Evolutionary conservation across 23 tunicate genomes (phyloP), one percentile per base, ranked within the genome.

Genomic region (Botrylloides violaceus): DNA sequence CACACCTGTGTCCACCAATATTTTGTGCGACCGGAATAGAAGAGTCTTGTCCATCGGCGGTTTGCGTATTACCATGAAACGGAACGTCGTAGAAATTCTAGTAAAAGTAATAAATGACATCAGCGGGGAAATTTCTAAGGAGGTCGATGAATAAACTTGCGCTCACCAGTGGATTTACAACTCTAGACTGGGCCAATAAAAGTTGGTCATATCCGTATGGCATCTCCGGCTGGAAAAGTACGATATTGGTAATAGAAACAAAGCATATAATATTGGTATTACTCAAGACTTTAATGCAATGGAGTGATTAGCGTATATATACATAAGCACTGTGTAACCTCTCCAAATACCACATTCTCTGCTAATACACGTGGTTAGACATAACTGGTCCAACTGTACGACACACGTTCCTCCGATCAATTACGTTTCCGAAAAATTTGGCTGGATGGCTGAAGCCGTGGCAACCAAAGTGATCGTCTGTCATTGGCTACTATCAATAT

Each of bases 141-240:
- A 9, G 30, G 65, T 7, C 29, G 28, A 3, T 2, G 34, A 62
- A 30, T 59, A 2, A 28, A 5, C 25, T 25, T 2, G 3, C 39
- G 70, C 87, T 77, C 64, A 88, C 96, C 83, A 88, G 28, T 64
- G 79, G 96, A 35, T 80, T 83, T 15, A 68, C 36, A 12, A 87
- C 86, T 47, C 95, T 66, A 24, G 95, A 87, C 26, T 76, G 95
- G 43, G 95, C 95, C 77, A 88, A 59, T 59, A 81, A 77, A 3
- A 81, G 80, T 24, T 77, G 88, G 83, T 84, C 66, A 53, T 88
- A 88, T 21, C 87, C 88, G 60, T 77, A 81, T 34, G 26, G 70
- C 84, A 88, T 70, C 7, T 88, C 96, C 32, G 96, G 96, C 96
- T 88, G 77, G 49, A 31, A 49, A 49, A 59, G 19, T 31, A 64